Base-by-base conservation (phyloP, 2,113 vertebrate species). In the Pteropus alecto region DNA sequence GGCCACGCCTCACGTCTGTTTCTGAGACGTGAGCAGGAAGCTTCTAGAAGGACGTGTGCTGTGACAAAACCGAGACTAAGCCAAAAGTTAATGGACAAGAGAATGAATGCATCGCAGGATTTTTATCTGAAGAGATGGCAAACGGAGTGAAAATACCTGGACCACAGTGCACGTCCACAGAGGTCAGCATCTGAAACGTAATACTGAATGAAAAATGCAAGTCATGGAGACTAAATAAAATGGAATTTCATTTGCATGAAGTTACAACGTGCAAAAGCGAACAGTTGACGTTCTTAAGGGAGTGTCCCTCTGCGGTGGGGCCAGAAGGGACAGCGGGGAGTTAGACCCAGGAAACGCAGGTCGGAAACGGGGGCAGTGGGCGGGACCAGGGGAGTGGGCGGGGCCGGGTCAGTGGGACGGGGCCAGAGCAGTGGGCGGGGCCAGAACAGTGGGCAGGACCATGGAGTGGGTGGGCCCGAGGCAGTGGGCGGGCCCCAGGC, bases 1-100 rank as follows among this genome's bases (percentile, higher is more conserved):
- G 4, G 26, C 4, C n/a, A 3, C 22, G n/a, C 8, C 28, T 35
- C 35, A 1, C 5, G 33, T 38, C n/a, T 10, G 15, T 14, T 4
- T 26, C 35, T 1, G 51, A 60, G 22, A 15, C 7, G 0, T 0
- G 33, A 0, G 0, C 33, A 24, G 5, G 33, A 63, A 8, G 2
- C 28, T 70, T 81, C 67, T 14, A 33, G 79, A 70, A 35, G 30
- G n/a, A 30, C 1, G 5, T 26, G 8, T 28, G 12, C 0, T 26
- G 7, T 21, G 24, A 30, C 41, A 58, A 35, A 79, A 60, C 8
- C 16, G 0, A 46, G 56, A 71, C 13, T 19, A 4, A 12, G 26
- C 8, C 1, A 5, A 35, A 11, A 5, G 5, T 33, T 8, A 1
- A 11, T 5, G 5, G 16, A 24, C 54, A 19, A 70, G 35, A 71